These are phyloP conservation scores for Leucophenga varia DNA, from an alignment of 1,140 invertebrate genomes.

Conservation along the genomic window DNA sequence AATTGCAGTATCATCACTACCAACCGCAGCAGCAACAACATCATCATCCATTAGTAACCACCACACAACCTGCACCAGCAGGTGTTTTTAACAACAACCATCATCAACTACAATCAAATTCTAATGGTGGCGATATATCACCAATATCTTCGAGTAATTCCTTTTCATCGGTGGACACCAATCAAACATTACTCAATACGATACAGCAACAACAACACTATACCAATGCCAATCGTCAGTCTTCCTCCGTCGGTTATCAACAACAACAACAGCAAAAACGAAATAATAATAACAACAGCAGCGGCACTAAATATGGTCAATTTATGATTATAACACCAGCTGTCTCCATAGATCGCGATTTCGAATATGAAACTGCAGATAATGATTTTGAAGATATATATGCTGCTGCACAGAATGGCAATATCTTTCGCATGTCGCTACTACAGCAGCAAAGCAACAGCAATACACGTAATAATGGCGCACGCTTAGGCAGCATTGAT, in stretches of 20 bases:
- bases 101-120: slow-evolving; percentile 16
- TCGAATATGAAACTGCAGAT: slow-evolving; percentile 37
- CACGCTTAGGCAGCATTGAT: slow-evolving; percentile 41
- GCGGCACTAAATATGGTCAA: slow-evolving; percentile 50
- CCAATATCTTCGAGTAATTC: slow-evolving; percentile 46
- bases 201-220: slow-evolving; percentile 31
- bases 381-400: no score
- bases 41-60: slow-evolving; percentile 28
- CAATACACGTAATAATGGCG: slow-evolving; percentile 20
- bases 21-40: slow-evolving; percentile 21
- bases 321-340: slow-evolving; percentile 56
- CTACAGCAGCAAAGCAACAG: slow-evolving; percentile 8
- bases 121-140: slow-evolving; percentile 42
- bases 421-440: slow-evolving; percentile 38
- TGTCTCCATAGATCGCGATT: slow-evolving; percentile 53
- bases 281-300: slow-evolving; percentile 17
- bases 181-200: slow-evolving; percentile 49
- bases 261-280: slow-evolving; percentile 5
- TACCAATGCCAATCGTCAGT: not conserved
- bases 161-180: slow-evolving; percentile 51
- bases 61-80: slow-evolving; percentile 44
- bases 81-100: slow-evolving; percentile 42
- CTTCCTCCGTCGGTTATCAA: not conserved
- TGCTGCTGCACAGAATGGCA: slow-evolving; percentile 46
- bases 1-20: slow-evolving; percentile 34